Base-by-base conservation (phyloP, 2,797 vertebrate genomes). In the Catharus ustulatus region DNA sequence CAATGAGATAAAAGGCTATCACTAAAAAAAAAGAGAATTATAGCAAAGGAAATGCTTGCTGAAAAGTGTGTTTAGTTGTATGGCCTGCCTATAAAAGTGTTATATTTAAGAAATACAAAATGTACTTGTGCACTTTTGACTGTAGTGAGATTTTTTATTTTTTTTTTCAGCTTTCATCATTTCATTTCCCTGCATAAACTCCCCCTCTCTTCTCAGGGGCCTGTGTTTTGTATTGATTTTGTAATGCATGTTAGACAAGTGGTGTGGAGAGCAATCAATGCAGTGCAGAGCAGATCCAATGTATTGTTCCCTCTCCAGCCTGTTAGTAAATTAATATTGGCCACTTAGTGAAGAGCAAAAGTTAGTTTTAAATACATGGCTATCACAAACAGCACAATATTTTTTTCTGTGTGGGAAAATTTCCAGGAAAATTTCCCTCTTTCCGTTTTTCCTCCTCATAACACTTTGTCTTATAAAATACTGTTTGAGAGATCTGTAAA, bases 191-290 rank as follows among this genome's bases (percentile, higher is more conserved):
- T 95, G 90, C 82, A 30, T 85, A 69, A 77, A 48, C 17, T 52
- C 67, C 24, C 55, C 32, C 18, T 88, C 57, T 64, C 24, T 78
- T 83, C 82, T 51, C 32, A 32, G 66, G 22, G 55, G n/a, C 24
- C 66, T 83, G 62, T 45, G 57, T 66, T 90, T 67, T 36, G 36
- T 91, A 94, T 94, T 81, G 90, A 95, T 94, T 94, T 79, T 74
- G 63, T 84, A 64, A 83, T 67, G 87, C 54, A 22, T 63, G 84
- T 83, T 59, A 67, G 91, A 87, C 87, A 89, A 90, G 64, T 18
- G 63, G 46, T 88, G 69, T 66, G 73, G 27, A 69, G 91, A 92
- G 84, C 91, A 84, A 87, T 94, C 84, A 75, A 57, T 84, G 82
- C 80, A 69, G 66, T 18, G 48, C 82, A 92, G 89, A 81, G 52